A percentile compares a stretch with the other conserved stretches of the same genome.
Evolutionary conservation across 2,797 vertebrate species (phyloP).

Genomic region (Poecilia picta): DNA sequence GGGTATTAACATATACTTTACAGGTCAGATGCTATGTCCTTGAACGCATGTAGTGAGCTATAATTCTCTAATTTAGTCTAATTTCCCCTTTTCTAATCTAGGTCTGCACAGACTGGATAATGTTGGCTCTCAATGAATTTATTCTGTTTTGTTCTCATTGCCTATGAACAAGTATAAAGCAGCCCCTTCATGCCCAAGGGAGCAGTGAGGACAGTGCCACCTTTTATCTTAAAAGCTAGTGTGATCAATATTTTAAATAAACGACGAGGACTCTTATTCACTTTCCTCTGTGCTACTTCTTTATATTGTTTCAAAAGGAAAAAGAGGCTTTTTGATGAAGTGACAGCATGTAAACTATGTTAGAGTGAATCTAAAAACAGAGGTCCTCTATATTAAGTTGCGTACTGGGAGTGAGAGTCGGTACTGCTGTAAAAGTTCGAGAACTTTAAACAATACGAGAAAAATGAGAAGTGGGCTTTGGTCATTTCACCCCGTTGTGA

Average conservation of each 20-base stretch:
- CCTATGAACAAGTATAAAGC: conserved; percentile 6
- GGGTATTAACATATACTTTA: conserved; percentile 32
- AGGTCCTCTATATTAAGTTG: not conserved
- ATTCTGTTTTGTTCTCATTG: not conserved
- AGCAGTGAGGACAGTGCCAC: conserved; percentile 18
- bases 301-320: not conserved
- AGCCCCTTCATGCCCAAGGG: not conserved
- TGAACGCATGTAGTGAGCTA: conserved; percentile 6
- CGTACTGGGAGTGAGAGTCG: not conserved
- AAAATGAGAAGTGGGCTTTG: not conserved
- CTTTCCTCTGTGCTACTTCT: conserved; percentile 4
- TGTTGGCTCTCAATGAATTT: not conserved
- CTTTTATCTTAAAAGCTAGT: conserved; percentile 26
- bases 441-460: not conserved
- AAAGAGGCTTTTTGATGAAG: not conserved
- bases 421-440: not conserved
- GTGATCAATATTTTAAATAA: conserved; percentile 23
- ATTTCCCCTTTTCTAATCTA: not conserved
- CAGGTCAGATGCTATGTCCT: conserved; percentile 24
- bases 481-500: not conserved
- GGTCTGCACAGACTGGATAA: conserved; percentile 14
- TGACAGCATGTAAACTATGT: not conserved
- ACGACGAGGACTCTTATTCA: not conserved
- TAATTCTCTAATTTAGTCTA: conserved; percentile 17
- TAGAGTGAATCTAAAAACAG: not conserved